phyloP scores from a whole-genome alignment of 53 echinoderm and acorn worm genomes.

The Mesocentrotus franciscanus region DNA sequence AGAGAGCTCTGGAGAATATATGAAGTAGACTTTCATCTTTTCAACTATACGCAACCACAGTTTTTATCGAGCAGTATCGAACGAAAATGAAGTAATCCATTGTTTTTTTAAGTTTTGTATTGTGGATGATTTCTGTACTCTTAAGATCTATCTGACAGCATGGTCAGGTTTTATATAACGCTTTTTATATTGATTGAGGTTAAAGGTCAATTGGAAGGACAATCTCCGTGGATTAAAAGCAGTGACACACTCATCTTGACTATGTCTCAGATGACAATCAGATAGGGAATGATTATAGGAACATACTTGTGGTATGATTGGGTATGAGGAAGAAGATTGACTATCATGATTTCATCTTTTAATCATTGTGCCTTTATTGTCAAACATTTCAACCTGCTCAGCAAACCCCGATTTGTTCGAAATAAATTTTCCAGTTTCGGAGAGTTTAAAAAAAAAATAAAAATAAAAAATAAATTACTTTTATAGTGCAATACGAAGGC shows the following conservation, averaged over 20 bases:
- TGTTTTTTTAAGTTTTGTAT: not conserved
- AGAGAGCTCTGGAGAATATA: conserved; percentile 41
- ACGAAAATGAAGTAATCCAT: not conserved
- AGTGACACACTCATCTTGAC: not conserved
- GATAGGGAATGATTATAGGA: not conserved
- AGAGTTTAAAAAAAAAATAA: too few relatives aligned
- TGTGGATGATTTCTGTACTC: too few relatives aligned
- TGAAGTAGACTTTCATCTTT: conserved; percentile 56
- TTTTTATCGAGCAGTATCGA: conserved; percentile 49
- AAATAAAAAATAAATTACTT: not conserved
- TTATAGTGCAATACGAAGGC: not conserved
- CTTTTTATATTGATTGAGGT: not conserved
- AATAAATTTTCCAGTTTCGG: too few relatives aligned
- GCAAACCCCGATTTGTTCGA: too few relatives aligned
- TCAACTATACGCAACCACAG: conserved; percentile 53
- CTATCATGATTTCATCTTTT: not conserved
- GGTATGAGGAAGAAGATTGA: not conserved
- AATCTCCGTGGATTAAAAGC: not conserved
- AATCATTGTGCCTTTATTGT: too few relatives aligned
- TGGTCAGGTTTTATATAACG: too few relatives aligned
- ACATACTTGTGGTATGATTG: not conserved
- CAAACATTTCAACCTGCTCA: too few relatives aligned
- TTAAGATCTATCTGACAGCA: too few relatives aligned
- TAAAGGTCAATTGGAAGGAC: not conserved
- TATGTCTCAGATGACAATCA: not conserved